Percentiles rank a stretch among this genome's conserved stretches.
phyloP scores from a whole-genome alignment of 2,888 invertebrate species.

The Stenoptilia bipunctidactyla region DNA sequence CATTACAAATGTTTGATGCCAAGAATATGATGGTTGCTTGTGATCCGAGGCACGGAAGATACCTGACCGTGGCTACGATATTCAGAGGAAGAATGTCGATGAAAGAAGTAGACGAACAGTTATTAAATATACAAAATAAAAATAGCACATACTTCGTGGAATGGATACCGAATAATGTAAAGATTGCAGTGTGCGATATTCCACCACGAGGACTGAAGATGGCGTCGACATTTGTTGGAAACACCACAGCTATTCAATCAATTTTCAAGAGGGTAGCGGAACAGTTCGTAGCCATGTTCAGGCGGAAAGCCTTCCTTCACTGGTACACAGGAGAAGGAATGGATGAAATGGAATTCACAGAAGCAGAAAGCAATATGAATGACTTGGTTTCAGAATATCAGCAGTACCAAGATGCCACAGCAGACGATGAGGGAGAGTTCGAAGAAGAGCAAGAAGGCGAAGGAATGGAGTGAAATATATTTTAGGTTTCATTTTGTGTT shows the following conservation, averaged over 20 bases:
- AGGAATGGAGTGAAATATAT: too few species aligned
- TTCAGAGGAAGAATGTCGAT: constrained; percentile 93
- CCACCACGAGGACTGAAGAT: constrained; percentile 82
- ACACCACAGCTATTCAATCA: constrained; percentile 88
- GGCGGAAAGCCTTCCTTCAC: constrained; percentile 95
- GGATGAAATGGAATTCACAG: constrained; percentile 94
- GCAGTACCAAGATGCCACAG: constrained; percentile 77
- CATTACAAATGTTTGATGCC: constrained; percentile 74
- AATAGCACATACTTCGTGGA: constrained; percentile 85
- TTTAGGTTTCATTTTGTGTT: not conserved
- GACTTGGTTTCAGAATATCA: constrained; percentile 82
- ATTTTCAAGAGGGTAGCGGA: constrained; percentile 88
- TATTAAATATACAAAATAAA: constrained; percentile 82
- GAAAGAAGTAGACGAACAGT: constrained; percentile 90
- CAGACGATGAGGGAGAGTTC: constrained; percentile 69
- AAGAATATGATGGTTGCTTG: constrained; percentile 92
- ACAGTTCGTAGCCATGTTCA: constrained; percentile 93
- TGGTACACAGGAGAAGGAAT: constrained; percentile 96
- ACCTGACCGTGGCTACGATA: constrained; percentile 90
- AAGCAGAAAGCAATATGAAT: constrained; percentile 89
- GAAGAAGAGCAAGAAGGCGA: constrained; percentile 63
- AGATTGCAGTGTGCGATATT: constrained; percentile 85
- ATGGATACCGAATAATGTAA: constrained; percentile 85
- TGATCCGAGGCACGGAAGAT: constrained; percentile 90
- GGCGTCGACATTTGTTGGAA: constrained; percentile 90